Conservation (phyloP, 2,797 vertebrate species). For the Fringilla coelebs region DNA sequence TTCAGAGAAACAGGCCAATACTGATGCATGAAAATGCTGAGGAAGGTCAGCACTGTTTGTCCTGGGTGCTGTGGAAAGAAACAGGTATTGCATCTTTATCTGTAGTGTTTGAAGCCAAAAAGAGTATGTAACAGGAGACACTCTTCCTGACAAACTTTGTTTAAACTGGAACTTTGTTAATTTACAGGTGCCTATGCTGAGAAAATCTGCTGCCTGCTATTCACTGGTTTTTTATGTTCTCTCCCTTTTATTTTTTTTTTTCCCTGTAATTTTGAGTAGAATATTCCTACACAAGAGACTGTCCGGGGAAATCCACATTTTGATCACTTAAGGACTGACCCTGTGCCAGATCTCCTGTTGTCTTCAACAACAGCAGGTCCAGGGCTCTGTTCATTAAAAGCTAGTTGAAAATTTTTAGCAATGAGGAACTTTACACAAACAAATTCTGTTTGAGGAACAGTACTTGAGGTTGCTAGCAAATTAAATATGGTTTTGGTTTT, state of each 20-base stretch:
- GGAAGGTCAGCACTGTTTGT: constrained; percentile 2
- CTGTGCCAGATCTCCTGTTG: not conserved
- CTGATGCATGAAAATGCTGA: not conserved
- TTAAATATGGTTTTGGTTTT: not conserved
- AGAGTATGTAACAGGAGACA: not conserved
- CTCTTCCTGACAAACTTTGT: not conserved
- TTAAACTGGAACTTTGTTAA: not conserved
- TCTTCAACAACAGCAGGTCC: not conserved
- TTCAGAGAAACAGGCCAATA: constrained; percentile 15
- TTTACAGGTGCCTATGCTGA: not conserved
- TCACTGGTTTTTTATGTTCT: not conserved
- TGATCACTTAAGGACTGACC: not conserved
- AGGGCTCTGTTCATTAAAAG: not conserved
- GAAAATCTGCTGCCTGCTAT: not conserved
- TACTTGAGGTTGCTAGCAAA: not conserved
- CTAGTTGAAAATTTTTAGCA: not conserved
- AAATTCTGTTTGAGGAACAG: not conserved
- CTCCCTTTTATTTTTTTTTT: not conserved
- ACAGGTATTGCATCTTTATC: not conserved
- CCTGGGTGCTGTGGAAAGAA: not conserved
- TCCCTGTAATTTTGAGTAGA: not conserved
- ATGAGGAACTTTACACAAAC: not conserved
- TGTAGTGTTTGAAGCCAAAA: not conserved
- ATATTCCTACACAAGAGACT: not conserved
- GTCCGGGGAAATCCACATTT: not conserved